Base-by-base conservation (phyloP, 2,888 invertebrate genomes). In the Oligia fasciuncula region DNA sequence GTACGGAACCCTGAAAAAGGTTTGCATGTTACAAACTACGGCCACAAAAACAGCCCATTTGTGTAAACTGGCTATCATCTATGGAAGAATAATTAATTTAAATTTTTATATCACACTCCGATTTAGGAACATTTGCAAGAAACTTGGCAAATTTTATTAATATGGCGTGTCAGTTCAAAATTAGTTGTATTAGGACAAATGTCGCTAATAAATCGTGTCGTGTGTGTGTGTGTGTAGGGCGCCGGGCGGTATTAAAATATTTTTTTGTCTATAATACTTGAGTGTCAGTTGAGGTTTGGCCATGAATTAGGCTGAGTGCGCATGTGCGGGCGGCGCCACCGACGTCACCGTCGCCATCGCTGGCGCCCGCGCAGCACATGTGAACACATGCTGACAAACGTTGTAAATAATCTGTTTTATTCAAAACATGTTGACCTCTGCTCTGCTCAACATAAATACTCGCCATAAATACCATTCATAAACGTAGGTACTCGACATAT, bases 311-410 rank as follows among this genome's bases (percentile, higher is more conserved):
- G 91, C 90, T 90, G 91, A 91, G 91, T 91, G 90, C 91, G 92
- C 93, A 93, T 91, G 89, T 93, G 92, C 89, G 92, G 90, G 81
- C 87, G 88, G 78, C 79, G 84, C 79, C 87, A 88, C 73, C 87
- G 87, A 81, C 87, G 87, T 85, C 88, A 81, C 89, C 87, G 89
- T 91, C 93, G 93, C 91, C 93, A 91, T 84, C 91, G 89, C 86
- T 90, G 90, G 89, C 90, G 92, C 91, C 92, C 85, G 87, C 91
- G 88, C 86, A 90, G 91, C 95, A 95, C 93, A 95, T 95, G 95
- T 92, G 88, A 86, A 83, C 88, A 85, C 86, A 89, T 88, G 91
- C 92, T 92, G 93, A 93, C 92, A 92, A 91, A 92, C 88, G 89
- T 88, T 90, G 88, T 91, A 91, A 92, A 91, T 91, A 92, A 92